Evolutionary conservation across 1,140 invertebrate species (phyloP).

Genomic region (Polypedilum pembai): DNA sequence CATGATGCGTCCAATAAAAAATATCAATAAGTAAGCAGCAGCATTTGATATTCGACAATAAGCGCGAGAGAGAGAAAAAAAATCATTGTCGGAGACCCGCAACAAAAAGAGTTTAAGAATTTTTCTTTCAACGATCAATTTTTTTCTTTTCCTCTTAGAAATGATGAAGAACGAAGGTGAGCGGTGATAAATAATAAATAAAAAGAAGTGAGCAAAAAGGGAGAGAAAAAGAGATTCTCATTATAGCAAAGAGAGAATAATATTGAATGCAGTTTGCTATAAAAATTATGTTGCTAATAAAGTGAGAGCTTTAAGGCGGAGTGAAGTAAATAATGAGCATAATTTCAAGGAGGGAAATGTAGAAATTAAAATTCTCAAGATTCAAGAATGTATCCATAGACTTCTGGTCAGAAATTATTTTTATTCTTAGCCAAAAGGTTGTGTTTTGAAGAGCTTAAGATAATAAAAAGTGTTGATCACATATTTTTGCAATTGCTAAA

Average conservation of each 20-base stretch:
- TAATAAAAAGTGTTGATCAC: neutral
- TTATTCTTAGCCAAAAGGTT: neutral
- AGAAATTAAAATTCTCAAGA: neutral
- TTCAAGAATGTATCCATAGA: neutral
- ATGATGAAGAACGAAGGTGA: too few relatives aligned
- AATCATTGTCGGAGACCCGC: too few relatives aligned
- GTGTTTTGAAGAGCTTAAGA: neutral
- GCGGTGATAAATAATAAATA: too few relatives aligned
- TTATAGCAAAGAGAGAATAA: neutral
- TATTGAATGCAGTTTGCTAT: neutral
- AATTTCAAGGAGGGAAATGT: neutral
- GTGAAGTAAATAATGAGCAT: constrained; percentile 21
- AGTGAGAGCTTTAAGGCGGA: constrained; percentile 22
- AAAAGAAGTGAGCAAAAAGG: too few relatives aligned
- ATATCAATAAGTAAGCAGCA: too few relatives aligned
- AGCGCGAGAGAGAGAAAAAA: too few relatives aligned
- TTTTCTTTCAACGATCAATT: too few relatives aligned
- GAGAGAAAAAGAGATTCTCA: neutral
- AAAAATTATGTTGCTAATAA: neutral
- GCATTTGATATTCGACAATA: too few relatives aligned
- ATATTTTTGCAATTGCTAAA: neutral
- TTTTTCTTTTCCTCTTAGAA: too few relatives aligned
- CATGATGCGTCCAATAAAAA: too few relatives aligned
- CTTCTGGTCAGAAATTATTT: constrained; percentile 13
- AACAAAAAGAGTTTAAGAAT: too few relatives aligned